phyloP scores from a whole-genome alignment of 2,888 invertebrate species.

The Drosophila suboccidentalis region DNA sequence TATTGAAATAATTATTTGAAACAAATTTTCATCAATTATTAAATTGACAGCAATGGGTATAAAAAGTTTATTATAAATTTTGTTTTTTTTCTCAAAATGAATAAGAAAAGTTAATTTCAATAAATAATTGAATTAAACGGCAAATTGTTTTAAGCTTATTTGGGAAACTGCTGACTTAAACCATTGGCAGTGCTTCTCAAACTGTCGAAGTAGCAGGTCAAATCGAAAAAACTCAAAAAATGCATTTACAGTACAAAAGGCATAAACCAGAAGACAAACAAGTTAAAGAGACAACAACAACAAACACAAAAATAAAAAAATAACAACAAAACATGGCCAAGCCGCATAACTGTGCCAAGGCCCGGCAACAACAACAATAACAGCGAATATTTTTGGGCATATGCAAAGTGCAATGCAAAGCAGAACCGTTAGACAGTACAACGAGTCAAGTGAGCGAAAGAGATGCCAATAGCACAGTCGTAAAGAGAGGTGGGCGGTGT shows the following conservation, averaged over 20 bases:
- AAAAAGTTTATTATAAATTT: background rate
- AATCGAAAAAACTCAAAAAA: conserved; percentile 40
- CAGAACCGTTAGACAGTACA: conserved; percentile 64
- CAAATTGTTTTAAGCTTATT: too few relatives aligned
- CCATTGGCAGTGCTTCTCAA: background rate
- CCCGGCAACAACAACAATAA: conserved; percentile 44
- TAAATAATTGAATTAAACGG: too few relatives aligned
- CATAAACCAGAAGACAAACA: conserved; percentile 43
- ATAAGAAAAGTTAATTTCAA: too few relatives aligned
- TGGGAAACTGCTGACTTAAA: background rate
- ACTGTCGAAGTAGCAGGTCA: conserved; percentile 32
- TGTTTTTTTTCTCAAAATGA: too few relatives aligned
- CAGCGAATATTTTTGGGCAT: conserved; percentile 50
- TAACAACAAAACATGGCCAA: conserved; percentile 50
- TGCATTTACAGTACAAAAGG: conserved; percentile 38
- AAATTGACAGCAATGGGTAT: background rate
- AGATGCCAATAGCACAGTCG: conserved; percentile 13
- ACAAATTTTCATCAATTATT: too few relatives aligned
- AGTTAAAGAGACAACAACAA: conserved; percentile 29
- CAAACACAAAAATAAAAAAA: conserved; percentile 38
- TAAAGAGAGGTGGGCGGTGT: background rate
- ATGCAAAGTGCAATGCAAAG: conserved; percentile 69
- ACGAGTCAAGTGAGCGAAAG: conserved; percentile 7
- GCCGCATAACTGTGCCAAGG: conserved; percentile 79
- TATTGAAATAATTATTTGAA: background rate